Evolutionary conservation across 2,888 invertebrate species (phyloP), one percentile per base, ranked within the genome.

Genomic region (Hyposoter dolosus): DNA sequence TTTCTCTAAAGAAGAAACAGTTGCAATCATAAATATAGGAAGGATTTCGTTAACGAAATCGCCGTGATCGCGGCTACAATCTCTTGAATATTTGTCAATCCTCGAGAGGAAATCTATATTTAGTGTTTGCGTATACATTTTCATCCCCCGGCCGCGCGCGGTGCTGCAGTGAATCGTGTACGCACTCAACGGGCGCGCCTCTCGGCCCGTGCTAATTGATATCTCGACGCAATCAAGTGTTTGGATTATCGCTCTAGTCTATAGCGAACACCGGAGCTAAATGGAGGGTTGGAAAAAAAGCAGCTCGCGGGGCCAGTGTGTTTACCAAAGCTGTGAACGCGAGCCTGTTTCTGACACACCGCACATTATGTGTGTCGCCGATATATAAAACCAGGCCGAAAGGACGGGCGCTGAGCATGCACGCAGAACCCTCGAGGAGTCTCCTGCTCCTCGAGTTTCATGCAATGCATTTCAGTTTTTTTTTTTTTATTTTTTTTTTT

Each of bases 171-270:
- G 69, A 63, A 74, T 72, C 28, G 76, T 28, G 69, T 45, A 72
- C n/a, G n/a, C 77, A 80, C 77, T 87, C 89, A 90, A 90, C 88
- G 88, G 88, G 75, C 88, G 75, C 87, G 78, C 83, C 47, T 74
- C 76, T 82, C 60, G 75, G 60, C 56, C 75, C 28, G 75, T 89
- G 90, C 92, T 94, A 94, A 94, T 94, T 94, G 94, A 94, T 94
- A 93, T 93, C 93, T 88, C 89, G 88, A 88, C 88, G 87, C 92
- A 93, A 93, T 94, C 93, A 91, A 93, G 93, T 93, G 93, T 93
- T 94, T 93, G 93, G 91, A 92, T 93, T 91, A 90, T 90, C 90
- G 88, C 82, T 88, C 83, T 75, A 68, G 40, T 40, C 9, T 40
- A 40, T 63, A 47, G 56, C 56, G 78, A 66, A 84, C 83, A 77